phyloP scores from a whole-genome alignment of 1,140 invertebrate genomes.

The Drosophila oshimai region DNA sequence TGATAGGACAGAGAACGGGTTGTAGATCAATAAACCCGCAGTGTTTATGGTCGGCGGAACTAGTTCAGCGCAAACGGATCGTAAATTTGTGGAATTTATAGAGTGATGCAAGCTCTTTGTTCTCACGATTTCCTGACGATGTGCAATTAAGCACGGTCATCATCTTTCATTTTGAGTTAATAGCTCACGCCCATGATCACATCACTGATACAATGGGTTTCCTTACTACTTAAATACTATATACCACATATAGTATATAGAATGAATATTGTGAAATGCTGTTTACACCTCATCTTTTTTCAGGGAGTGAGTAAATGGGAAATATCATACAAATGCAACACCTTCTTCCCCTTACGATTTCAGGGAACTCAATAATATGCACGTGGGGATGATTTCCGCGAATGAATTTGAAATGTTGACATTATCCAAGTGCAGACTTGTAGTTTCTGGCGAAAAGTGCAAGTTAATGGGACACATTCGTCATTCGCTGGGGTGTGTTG shows the following conservation, averaged over 20 bases:
- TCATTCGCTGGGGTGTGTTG: neutral
- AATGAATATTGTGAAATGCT: neutral
- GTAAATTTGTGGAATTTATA: constrained; percentile 7
- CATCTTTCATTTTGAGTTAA: constrained; percentile 16
- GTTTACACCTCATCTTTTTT: neutral
- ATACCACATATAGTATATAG: neutral
- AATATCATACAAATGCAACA: neutral
- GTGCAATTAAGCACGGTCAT: constrained; percentile 35
- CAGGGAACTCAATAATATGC: neutral
- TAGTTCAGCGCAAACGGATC: constrained; percentile 4
- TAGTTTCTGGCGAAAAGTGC: neutral
- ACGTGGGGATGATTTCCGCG: neutral
- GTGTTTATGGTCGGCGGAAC: constrained; percentile 18
- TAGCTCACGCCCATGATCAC: constrained; percentile 13
- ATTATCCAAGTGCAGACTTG: neutral
- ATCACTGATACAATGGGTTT: constrained; percentile 10
- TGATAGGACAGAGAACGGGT: neutral
- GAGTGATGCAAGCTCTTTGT: constrained; percentile 8
- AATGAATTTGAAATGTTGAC: neutral
- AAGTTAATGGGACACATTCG: constrained; percentile 19
- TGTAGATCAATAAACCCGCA: neutral
- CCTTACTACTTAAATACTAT: neutral
- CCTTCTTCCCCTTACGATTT: neutral
- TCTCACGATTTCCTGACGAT: constrained; percentile 34
- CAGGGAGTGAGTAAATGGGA: neutral